These are phyloP conservation scores for Phthorimaea operculella DNA, from an alignment of 1,140 invertebrate genomes.

Conservation along the genomic window DNA sequence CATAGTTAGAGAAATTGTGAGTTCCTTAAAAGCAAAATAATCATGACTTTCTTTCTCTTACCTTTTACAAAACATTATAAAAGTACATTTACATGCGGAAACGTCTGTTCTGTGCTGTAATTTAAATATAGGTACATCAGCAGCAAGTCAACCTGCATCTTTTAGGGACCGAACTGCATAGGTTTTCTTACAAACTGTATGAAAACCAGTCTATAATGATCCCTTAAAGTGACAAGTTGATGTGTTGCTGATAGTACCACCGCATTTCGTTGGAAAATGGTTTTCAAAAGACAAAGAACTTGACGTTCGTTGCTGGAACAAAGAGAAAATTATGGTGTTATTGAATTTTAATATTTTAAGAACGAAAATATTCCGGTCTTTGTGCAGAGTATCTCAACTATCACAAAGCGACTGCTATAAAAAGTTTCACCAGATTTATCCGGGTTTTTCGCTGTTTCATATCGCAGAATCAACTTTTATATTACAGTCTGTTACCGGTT, in stretches of 20 bases:
- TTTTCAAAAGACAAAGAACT: slow-evolving; percentile 18
- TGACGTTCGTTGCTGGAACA: slow-evolving; percentile 14
- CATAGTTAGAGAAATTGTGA: no score
- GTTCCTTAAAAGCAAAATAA: no score
- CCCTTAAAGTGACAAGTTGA: no score
- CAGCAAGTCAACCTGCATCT: no score
- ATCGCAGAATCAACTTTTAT: neutral
- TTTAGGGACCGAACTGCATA: no score
- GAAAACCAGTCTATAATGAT: no score
- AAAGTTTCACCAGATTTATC: neutral
- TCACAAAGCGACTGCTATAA: slow-evolving; percentile 4
- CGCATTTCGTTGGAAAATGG: slow-evolving; percentile 10
- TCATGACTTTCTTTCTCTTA: no score
- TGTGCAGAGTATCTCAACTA: slow-evolving; percentile 4
- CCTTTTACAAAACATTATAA: no score
- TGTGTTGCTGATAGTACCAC: no score
- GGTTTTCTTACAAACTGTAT: no score
- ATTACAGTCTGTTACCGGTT: no score
- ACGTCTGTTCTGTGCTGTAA: neutral
- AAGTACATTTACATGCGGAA: no score
- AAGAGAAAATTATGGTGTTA: slow-evolving; percentile 14
- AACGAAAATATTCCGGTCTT: slow-evolving; percentile 2
- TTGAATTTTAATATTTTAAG: slow-evolving; percentile 16
- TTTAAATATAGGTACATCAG: neutral
- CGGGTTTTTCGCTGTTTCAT: neutral